Evolutionary conservation across 2,113 vertebrate species (phyloP).

Genomic region (Herpetotheres cachinnans): DNA sequence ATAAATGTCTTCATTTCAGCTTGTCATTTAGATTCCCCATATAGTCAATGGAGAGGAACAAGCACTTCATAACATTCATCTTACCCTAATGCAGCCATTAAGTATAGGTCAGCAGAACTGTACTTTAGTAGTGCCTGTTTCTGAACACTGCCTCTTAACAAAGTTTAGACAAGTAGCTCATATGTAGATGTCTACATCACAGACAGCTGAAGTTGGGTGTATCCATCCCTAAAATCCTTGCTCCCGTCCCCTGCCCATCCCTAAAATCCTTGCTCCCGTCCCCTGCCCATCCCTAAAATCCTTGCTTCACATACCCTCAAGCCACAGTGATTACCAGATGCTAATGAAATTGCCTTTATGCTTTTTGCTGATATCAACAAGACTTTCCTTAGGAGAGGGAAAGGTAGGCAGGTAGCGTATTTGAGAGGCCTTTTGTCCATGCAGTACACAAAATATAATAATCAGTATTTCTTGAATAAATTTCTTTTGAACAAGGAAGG

Average conservation of each 20-base stretch:
- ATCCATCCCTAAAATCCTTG: not conserved
- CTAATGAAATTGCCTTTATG: not conserved
- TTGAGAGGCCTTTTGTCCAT: not conserved
- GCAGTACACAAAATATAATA: not conserved
- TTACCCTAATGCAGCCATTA: not conserved
- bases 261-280: not conserved
- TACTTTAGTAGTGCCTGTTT: not conserved
- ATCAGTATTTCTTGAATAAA: not conserved
- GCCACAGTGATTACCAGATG: not conserved
- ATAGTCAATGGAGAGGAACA: not conserved
- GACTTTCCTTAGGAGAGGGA: not conserved
- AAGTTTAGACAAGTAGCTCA: not conserved
- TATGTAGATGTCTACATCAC: not conserved
- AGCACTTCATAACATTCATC: not conserved
- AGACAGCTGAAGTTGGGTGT: not conserved
- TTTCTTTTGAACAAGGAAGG: not conserved
- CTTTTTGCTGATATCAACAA: not conserved
- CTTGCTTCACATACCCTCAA: not conserved
- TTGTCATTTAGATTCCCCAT: conserved; percentile 2
- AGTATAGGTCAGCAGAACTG: conserved; percentile 8
- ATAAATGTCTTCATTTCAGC: not conserved
- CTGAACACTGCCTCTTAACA: not conserved
- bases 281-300: not conserved
- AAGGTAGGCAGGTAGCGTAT: not conserved
- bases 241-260: too few species aligned